These are phyloP conservation scores for Lepidostoma basale DNA, from an alignment of 1,140 invertebrate species.

Conservation along the genomic window DNA sequence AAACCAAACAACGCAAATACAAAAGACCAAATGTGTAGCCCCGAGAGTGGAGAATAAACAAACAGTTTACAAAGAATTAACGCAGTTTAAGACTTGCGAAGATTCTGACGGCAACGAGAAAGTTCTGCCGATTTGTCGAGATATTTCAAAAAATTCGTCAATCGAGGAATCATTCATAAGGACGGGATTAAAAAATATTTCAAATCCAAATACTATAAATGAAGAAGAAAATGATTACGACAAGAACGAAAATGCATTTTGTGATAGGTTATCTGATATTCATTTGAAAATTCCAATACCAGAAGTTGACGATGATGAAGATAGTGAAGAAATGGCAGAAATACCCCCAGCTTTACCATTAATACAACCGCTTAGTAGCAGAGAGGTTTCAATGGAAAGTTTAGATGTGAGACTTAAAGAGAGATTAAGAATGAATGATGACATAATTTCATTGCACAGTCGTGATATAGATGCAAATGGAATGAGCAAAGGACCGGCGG, in stretches of 20 bases:
- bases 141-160: slow-evolving; percentile 57
- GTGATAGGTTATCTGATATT: slow-evolving; percentile 20
- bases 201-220: slow-evolving; percentile 57
- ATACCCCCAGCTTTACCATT: slow-evolving; percentile 76
- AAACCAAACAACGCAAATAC: slow-evolving; percentile 84
- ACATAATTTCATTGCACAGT: slow-evolving; percentile 57
- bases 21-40: slow-evolving; percentile 59
- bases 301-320: slow-evolving; percentile 69
- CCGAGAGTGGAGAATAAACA: slow-evolving; percentile 54
- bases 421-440: slow-evolving; percentile 64
- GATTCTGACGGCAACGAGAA: slow-evolving; percentile 58
- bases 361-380: slow-evolving; percentile 74
- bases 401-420: slow-evolving; percentile 72
- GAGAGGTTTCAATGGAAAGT: slow-evolving; percentile 80
- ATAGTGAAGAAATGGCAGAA: slow-evolving; percentile 73
- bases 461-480: slow-evolving; percentile 57
- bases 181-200: slow-evolving; percentile 62
- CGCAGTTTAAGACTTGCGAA: slow-evolving; percentile 68
- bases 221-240: slow-evolving; percentile 55
- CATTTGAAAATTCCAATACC: slow-evolving; percentile 19
- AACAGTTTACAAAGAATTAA: slow-evolving; percentile 64
- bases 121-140: slow-evolving; percentile 58
- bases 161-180: slow-evolving; percentile 64
- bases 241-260: slow-evolving; percentile 18
- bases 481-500: slow-evolving; percentile 58